phyloP scores from a whole-genome alignment of 1,140 invertebrate genomes.

The Hylaeus anthracinus region DNA sequence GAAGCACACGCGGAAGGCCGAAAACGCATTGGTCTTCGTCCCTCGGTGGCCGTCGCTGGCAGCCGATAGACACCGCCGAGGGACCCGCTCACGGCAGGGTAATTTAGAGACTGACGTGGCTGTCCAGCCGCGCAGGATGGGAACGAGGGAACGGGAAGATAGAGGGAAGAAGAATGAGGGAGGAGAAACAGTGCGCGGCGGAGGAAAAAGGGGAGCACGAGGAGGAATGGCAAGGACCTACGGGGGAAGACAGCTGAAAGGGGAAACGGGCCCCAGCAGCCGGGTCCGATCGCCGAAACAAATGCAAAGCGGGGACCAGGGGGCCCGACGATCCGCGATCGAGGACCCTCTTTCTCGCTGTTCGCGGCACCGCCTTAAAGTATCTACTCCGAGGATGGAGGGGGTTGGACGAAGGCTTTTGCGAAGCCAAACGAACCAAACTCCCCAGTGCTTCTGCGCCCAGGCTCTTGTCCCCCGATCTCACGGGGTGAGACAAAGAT shows the following conservation, averaged over 20 bases:
- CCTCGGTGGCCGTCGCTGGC: conserved; percentile 33
- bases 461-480: conserved; percentile 17
- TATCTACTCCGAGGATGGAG: conserved; percentile 68
- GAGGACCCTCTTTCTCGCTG: conserved; percentile 52
- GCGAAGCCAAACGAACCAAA: conserved; percentile 65
- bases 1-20: conserved; percentile 67
- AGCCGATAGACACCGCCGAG: conserved; percentile 41
- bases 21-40: conserved; percentile 66
- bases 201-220: conserved; percentile 45
- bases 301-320: conserved; percentile 75
- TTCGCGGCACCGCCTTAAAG: conserved; percentile 71
- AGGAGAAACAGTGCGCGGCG: conserved; percentile 43
- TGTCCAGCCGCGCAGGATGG: conserved; percentile 52
- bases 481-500: conserved; percentile 60
- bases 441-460: conserved; percentile 15
- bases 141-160: conserved; percentile 33
- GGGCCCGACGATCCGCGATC: conserved; percentile 53
- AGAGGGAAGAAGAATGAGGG: conserved; percentile 54
- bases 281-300: conserved; percentile 71
- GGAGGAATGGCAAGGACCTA: conserved; percentile 49
- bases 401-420: conserved; percentile 4
- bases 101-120: conserved; percentile 75
- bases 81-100: conserved; percentile 51
- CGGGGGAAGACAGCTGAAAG: conserved; percentile 75
- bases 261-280: conserved; percentile 56